Evolutionary conservation across 1,140 invertebrate genomes (phyloP).

Genomic region (Hycleus phaleratus): DNA sequence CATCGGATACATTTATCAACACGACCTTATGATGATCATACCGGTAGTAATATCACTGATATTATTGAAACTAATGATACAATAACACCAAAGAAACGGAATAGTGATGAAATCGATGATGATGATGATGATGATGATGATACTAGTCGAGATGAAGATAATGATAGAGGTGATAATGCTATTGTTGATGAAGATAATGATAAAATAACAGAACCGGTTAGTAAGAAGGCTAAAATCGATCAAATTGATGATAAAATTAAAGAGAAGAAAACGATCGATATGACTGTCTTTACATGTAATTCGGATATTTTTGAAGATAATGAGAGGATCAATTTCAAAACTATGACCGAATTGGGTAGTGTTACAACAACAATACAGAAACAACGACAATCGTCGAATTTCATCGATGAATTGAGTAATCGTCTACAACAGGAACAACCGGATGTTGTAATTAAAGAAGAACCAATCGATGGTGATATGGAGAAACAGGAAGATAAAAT

Average conservation of each 20-base stretch:
- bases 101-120: constrained; percentile 1
- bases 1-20: constrained; percentile 47
- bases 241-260: constrained; percentile 2
- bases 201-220: not conserved
- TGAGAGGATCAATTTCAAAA: constrained; percentile 29
- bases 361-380: constrained; percentile 16
- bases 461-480: constrained; percentile 7
- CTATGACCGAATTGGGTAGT: constrained; percentile 30
- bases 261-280: constrained; percentile 19
- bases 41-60: too few species aligned
- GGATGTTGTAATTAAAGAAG: constrained; percentile 17
- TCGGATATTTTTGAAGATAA: constrained; percentile 31
- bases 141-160: not conserved
- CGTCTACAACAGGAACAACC: constrained; percentile 20
- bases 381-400: constrained; percentile 24
- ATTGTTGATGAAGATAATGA: not conserved
- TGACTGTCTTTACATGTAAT: constrained; percentile 32
- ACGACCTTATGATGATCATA: not conserved
- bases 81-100: constrained; percentile 12
- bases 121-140: not conserved
- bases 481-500: not conserved
- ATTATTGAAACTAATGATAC: constrained; percentile 10
- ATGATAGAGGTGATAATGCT: constrained; percentile 4
- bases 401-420: constrained; percentile 28
- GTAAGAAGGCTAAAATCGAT: not conserved